A percentile compares a stretch with the other conserved stretches of the same genome.
Evolutionary conservation across 1,140 invertebrate genomes (phyloP).

Genomic region (Euwallacea similis): DNA sequence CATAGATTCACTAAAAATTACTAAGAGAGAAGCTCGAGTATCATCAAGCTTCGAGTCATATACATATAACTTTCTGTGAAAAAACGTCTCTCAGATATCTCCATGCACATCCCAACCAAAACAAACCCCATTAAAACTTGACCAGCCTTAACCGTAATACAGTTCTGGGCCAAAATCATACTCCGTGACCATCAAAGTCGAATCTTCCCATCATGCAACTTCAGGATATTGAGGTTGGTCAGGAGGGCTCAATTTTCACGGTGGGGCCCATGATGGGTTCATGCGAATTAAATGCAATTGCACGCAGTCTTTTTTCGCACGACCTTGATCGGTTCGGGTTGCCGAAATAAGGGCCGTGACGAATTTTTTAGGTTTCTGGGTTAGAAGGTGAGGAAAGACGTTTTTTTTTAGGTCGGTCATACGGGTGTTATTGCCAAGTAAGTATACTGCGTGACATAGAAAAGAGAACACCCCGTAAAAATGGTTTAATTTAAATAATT

Average conservation of each 20-base stretch:
- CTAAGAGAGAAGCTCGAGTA: no score
- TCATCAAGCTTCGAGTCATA: no score
- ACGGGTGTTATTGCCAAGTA: no score
- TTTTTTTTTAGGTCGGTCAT: no score
- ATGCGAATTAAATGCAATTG: conserved; percentile 32
- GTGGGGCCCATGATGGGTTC: conserved; percentile 6
- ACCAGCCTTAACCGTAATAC: background rate
- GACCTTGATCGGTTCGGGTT: conserved; percentile 5
- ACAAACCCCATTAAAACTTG: background rate
- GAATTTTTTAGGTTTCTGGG: conserved; percentile 22
- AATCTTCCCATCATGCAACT: conserved; percentile 15
- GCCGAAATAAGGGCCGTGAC: conserved; percentile 18
- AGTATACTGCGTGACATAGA: no score
- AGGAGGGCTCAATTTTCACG: conserved; percentile 24
- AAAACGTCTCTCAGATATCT: no score
- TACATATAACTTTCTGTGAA: no score
- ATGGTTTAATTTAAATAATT: no score
- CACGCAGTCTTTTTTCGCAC: conserved; percentile 19
- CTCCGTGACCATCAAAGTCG: conserved; percentile 3
- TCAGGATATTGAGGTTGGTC: conserved; percentile 22
- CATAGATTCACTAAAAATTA: no score
- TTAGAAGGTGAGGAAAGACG: conserved; percentile 3
- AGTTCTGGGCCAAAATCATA: background rate
- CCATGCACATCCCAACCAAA: no score
- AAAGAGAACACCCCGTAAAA: no score